Conservation (phyloP, 2,113 vertebrate species). For the Hippocampus guttulatus region DNA sequence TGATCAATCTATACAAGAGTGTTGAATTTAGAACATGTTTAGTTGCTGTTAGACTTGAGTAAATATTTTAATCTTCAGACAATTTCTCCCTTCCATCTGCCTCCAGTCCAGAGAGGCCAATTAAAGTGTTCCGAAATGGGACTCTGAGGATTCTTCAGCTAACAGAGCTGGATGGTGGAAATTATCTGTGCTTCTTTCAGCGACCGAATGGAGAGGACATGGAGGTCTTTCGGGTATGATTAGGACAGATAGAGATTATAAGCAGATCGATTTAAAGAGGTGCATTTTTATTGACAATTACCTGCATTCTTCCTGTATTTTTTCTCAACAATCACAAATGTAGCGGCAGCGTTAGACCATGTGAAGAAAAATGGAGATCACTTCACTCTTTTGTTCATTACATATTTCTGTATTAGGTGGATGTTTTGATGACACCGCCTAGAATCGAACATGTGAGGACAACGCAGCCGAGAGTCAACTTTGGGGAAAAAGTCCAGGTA, state of each 20-base stretch:
- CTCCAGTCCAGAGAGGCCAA: constrained; percentile 69
- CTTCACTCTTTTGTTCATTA: neutral
- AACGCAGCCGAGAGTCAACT: constrained; percentile 58
- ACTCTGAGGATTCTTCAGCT: constrained; percentile 74
- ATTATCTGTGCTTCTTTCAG: constrained; percentile 72
- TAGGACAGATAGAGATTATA: constrained; percentile 6
- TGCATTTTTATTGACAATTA: neutral
- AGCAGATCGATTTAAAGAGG: neutral
- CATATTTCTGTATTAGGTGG: constrained; percentile 52
- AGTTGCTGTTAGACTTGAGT: constrained; percentile 7
- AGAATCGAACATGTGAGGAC: constrained; percentile 69
- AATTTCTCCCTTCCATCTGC: constrained; percentile 26
- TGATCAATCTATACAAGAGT: neutral
- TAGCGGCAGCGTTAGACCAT: neutral
- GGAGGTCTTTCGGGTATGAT: constrained; percentile 67
- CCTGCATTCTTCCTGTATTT: neutral
- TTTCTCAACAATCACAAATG: neutral
- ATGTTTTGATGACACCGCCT: constrained; percentile 74
- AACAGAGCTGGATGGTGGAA: constrained; percentile 70
- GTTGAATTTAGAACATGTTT: neutral
- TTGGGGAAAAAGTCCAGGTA: constrained; percentile 74
- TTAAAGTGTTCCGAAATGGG: constrained; percentile 73
- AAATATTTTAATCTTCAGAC: constrained; percentile 13
- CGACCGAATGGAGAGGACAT: constrained; percentile 73
- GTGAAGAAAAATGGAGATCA: neutral